Conservation (phyloP, 2,888 invertebrate genomes). For the Cremastobaeus sp. region DNA sequence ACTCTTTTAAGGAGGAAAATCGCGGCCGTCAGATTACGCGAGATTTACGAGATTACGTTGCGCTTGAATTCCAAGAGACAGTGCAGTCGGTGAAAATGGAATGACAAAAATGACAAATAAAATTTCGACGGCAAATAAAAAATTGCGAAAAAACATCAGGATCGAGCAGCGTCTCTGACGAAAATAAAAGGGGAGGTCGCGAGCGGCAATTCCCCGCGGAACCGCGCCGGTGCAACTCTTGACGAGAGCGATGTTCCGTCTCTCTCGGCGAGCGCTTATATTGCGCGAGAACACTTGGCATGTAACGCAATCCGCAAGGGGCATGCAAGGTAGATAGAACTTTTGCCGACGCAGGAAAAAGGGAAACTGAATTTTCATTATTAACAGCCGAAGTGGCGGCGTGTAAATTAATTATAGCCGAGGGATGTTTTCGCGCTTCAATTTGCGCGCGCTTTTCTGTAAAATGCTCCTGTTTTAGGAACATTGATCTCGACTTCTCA, state of each 20-base stretch:
- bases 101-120: constrained; percentile 22
- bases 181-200: constrained; percentile 39
- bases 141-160: neutral
- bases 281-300: constrained; percentile 61
- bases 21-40: constrained; percentile 53
- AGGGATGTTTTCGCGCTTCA: constrained; percentile 44
- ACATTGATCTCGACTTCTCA: neutral
- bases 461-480: constrained; percentile 3
- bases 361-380: constrained; percentile 63
- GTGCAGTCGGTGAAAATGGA: constrained; percentile 27
- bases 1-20: constrained; percentile 39
- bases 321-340: constrained; percentile 51
- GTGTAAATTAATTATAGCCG: constrained; percentile 61
- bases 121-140: constrained; percentile 21
- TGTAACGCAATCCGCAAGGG: constrained; percentile 61
- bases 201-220: constrained; percentile 48
- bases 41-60: constrained; percentile 55
- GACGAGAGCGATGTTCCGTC: constrained; percentile 54
- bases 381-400: constrained; percentile 53
- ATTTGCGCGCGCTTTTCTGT: constrained; percentile 37
- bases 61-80: constrained; percentile 30
- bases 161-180: constrained; percentile 7
- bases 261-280: constrained; percentile 58
- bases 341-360: constrained; percentile 55
- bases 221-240: constrained; percentile 45